Percentiles rank a stretch among this genome's conserved stretches.
Conservation (phyloP, 64 coral and sea anemone genomes). For the Porites australiensis region DNA sequence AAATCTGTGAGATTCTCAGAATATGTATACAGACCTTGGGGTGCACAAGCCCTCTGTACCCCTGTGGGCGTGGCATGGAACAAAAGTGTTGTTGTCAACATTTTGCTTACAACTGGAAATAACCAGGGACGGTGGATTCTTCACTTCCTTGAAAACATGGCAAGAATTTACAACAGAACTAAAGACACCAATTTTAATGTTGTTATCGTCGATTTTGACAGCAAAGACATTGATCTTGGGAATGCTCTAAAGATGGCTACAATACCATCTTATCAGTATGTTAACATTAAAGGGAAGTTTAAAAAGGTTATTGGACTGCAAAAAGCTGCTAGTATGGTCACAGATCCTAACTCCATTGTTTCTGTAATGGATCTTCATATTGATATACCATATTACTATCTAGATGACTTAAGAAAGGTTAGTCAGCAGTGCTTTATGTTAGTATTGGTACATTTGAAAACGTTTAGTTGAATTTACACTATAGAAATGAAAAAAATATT, state of each 20-base stretch:
- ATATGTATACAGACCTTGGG: conserved; percentile 70
- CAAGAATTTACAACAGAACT: conserved; percentile 65
- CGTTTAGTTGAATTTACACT: no score
- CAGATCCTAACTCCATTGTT: conserved; percentile 34
- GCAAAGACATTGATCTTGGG: conserved; percentile 71
- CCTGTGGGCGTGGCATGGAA: conserved; percentile 84
- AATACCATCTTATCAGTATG: conserved; percentile 67
- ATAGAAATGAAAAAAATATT: no score
- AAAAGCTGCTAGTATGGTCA: conserved; percentile 9
- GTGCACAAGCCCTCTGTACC: conserved; percentile 30
- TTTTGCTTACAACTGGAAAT: conserved; percentile 67
- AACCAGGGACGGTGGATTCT: conserved; percentile 86
- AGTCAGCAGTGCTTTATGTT: not conserved
- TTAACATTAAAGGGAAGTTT: conserved; percentile 37
- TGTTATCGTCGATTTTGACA: conserved; percentile 71
- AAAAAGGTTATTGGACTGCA: conserved; percentile 19
- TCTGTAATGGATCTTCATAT: conserved; percentile 61
- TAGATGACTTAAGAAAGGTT: conserved; percentile 78
- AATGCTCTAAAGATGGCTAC: conserved; percentile 70
- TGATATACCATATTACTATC: not conserved
- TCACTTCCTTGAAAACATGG: conserved; percentile 79
- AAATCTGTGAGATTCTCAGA: conserved; percentile 76
- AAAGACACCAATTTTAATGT: conserved; percentile 81
- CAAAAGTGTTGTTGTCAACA: conserved; percentile 65
- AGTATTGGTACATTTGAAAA: no score